A percentile compares a stretch with the other conserved stretches of the same genome.
phyloP scores from a whole-genome alignment of 1,140 invertebrate species.

The Nomia melanderi region DNA sequence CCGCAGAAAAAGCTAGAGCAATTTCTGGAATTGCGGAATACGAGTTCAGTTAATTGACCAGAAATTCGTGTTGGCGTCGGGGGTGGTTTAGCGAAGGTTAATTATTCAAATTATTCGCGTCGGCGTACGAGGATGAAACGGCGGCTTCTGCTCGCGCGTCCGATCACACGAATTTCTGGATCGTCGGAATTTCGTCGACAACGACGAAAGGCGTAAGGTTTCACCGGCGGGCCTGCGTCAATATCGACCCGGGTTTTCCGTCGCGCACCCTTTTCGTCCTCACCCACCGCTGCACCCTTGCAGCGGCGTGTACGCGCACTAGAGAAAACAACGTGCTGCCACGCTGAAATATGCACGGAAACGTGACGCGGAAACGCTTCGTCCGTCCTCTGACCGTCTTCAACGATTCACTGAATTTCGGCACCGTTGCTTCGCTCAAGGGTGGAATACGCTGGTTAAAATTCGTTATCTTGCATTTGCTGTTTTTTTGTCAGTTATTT shows the following conservation, averaged over 20 bases:
- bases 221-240: slow-evolving; percentile 52
- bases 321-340: slow-evolving; percentile 33
- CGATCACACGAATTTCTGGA: slow-evolving; percentile 30
- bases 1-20: too few species aligned
- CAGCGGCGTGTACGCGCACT: slow-evolving; percentile 59
- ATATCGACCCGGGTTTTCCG: slow-evolving; percentile 57
- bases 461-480: too few species aligned
- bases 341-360: slow-evolving; percentile 42
- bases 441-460: too few species aligned
- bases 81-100: not conserved
- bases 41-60: slow-evolving; percentile 21
- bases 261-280: slow-evolving; percentile 44
- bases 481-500: too few species aligned
- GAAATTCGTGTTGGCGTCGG: not conserved
- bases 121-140: not conserved
- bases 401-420: not conserved
- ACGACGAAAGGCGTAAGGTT: slow-evolving; percentile 52
- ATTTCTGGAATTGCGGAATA: not conserved
- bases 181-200: slow-evolving; percentile 43
- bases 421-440: not conserved
- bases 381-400: not conserved
- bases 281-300: not conserved
- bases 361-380: slow-evolving; percentile 3
- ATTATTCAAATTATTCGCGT: slow-evolving; percentile 21
- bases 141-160: not conserved